phyloP scores from a whole-genome alignment of 2,113 vertebrate species.

The Spea bombifrons region DNA sequence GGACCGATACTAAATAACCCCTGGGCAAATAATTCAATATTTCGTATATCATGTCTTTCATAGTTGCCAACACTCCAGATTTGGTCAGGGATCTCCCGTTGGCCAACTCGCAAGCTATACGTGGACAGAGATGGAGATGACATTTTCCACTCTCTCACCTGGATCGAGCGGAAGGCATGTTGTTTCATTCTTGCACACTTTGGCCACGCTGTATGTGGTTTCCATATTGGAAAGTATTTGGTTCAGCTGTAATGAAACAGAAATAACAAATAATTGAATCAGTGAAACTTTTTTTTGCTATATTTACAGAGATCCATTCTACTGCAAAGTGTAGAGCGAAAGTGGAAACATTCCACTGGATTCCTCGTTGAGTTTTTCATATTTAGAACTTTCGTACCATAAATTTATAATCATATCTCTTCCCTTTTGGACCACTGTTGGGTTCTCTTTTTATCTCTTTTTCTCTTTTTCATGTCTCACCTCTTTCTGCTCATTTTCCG shows the following conservation, averaged over 20 bases:
- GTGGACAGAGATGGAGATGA: no score
- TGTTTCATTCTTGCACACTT: constrained; percentile 70
- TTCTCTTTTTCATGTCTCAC: constrained; percentile 59
- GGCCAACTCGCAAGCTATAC: no score
- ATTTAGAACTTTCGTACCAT: background rate
- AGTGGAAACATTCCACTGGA: no score
- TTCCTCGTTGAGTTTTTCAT: background rate
- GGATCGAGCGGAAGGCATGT: constrained; percentile 82
- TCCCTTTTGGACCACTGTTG: background rate
- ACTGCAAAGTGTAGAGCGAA: no score
- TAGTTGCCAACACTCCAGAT: no score
- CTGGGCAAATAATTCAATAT: no score
- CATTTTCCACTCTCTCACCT: constrained; percentile 62
- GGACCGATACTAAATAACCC: no score
- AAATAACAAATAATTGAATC: background rate
- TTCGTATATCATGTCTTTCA: no score
- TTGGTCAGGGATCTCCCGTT: no score
- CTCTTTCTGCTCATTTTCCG: constrained; percentile 74
- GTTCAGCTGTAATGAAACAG: constrained; percentile 77
- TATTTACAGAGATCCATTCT: background rate
- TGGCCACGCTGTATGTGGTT: constrained; percentile 83
- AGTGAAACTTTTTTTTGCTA: background rate
- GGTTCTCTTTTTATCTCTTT: background rate
- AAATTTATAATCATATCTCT: background rate
- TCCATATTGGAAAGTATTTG: constrained; percentile 87